Conservation (phyloP, 1,140 invertebrate genomes). For the Eurosta solidaginis region DNA sequence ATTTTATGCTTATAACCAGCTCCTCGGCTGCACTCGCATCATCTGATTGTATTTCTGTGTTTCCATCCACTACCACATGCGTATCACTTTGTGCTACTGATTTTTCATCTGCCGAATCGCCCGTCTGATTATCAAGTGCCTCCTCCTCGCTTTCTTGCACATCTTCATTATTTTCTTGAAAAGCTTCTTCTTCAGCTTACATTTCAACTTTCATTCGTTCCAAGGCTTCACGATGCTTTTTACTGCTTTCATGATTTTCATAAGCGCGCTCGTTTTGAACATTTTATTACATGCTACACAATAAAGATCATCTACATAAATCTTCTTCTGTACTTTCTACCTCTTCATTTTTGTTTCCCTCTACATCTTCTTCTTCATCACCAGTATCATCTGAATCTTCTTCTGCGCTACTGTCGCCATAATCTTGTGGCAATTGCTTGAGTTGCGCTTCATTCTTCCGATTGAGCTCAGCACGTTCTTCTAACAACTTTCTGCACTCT, state of each 20-base stretch:
- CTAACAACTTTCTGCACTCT: slow-evolving; percentile 69
- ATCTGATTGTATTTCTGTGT: no score
- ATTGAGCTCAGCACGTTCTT: slow-evolving; percentile 73
- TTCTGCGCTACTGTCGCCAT: slow-evolving; percentile 55
- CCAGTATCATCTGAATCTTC: slow-evolving; percentile 47
- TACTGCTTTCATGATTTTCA: slow-evolving; percentile 91
- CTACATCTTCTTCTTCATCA: slow-evolving; percentile 34
- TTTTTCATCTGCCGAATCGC: slow-evolving; percentile 34
- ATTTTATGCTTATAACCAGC: slow-evolving; percentile 22
- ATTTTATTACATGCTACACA: slow-evolving; percentile 91
- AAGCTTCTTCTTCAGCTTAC: slow-evolving; percentile 48
- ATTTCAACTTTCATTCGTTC: slow-evolving; percentile 70
- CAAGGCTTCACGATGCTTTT: slow-evolving; percentile 89
- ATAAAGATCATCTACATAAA: slow-evolving; percentile 62
- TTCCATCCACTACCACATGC: no score
- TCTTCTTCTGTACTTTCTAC: slow-evolving; percentile 25
- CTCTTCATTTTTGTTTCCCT: slow-evolving; percentile 25
- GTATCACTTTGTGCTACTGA: not conserved
- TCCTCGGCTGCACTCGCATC: slow-evolving; percentile 35
- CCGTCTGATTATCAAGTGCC: not conserved
- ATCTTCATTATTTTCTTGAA: slow-evolving; percentile 24
- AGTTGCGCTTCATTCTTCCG: slow-evolving; percentile 61
- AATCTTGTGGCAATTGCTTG: slow-evolving; percentile 49
- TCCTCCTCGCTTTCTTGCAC: not conserved
- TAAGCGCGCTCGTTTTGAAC: slow-evolving; percentile 93